phyloP scores from a whole-genome alignment of 2,113 vertebrate genomes.

The Xiphophorus maculatus region DNA sequence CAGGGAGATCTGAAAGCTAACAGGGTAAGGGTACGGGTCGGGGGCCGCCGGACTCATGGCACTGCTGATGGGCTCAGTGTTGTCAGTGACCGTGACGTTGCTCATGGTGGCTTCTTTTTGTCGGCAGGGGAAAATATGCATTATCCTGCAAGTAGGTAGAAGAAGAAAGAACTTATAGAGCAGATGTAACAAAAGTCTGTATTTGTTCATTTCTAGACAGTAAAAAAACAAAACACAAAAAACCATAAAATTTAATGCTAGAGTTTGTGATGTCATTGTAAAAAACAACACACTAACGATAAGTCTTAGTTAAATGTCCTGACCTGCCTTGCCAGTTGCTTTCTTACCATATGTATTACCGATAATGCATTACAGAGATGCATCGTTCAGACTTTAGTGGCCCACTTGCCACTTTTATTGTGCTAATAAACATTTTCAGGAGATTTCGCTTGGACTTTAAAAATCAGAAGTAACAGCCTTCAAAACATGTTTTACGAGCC shows the following conservation, averaged over 20 bases:
- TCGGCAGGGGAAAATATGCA: constrained; percentile 89
- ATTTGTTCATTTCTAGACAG: constrained; percentile 12
- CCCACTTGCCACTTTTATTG: neutral
- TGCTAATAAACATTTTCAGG: neutral
- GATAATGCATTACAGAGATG: neutral
- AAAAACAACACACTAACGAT: neutral
- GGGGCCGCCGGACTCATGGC: constrained; percentile 89
- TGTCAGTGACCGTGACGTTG: constrained; percentile 96
- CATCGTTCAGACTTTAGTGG: neutral
- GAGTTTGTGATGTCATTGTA: neutral
- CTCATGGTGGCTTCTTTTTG: constrained; percentile 96
- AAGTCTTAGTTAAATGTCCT: neutral
- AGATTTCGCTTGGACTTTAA: neutral
- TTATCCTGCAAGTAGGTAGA: constrained; percentile 84
- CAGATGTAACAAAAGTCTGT: neutral
- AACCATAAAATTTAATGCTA: constrained; percentile 6
- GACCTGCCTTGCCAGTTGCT: neutral
- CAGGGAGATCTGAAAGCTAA: constrained; percentile 96
- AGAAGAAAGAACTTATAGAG: constrained; percentile 8
- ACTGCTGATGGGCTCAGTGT: constrained; percentile 86
- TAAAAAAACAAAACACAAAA: neutral
- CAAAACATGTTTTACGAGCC: neutral
- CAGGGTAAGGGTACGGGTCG: constrained; percentile 81
- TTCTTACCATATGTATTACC: neutral
- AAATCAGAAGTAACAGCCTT: neutral